Percentiles rank a stretch among this genome's conserved stretches.
Evolutionary conservation across 2,113 vertebrate genomes (phyloP).

Genomic region (Chloroceryle aenea): DNA sequence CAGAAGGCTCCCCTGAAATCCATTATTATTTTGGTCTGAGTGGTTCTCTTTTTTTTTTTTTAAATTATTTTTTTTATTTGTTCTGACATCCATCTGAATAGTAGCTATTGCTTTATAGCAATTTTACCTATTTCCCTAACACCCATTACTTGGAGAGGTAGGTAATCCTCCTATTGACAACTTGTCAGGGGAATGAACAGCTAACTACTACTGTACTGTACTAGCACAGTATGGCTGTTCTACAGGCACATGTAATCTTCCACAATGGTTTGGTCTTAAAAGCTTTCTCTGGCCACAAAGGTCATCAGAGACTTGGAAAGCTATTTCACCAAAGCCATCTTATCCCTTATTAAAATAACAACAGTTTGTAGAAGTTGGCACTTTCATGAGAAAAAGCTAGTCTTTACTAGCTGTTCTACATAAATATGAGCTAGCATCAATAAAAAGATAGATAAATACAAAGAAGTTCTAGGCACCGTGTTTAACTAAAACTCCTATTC

Average conservation of each 20-base stretch:
- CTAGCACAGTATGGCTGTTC: background rate
- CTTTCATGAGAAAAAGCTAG: background rate
- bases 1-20: background rate
- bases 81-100: background rate
- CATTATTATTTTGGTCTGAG: background rate
- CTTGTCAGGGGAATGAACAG: background rate
- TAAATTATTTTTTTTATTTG: background rate
- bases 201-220: background rate
- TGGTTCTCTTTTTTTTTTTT: background rate
- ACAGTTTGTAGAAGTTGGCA: background rate
- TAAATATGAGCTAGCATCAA: background rate
- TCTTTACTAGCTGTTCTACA: background rate
- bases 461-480: background rate
- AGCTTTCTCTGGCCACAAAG: background rate
- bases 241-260: background rate
- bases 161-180: background rate
- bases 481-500: background rate
- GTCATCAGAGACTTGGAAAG: background rate
- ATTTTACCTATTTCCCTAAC: background rate
- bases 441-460: background rate
- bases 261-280: background rate
- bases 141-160: background rate
- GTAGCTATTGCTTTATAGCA: background rate
- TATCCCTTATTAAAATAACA: background rate
- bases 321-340: background rate